Conservation (phyloP, 1,140 invertebrate genomes). For the Octopus bimaculoides region DNA sequence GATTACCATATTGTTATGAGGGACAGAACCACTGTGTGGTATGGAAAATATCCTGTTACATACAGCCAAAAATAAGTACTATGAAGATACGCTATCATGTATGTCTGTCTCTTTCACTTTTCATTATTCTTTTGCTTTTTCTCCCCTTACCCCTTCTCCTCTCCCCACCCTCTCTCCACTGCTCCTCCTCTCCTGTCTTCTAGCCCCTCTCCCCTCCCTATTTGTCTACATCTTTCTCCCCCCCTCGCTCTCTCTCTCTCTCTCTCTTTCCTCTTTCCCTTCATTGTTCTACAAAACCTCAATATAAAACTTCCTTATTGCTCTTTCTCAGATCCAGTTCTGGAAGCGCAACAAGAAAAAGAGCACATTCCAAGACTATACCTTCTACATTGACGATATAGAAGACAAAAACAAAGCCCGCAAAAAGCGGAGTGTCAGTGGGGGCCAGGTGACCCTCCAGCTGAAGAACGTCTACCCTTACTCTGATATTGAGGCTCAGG, state of each 20-base stretch:
- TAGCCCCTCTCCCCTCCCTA: conserved; percentile 34
- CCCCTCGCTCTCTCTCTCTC: background rate
- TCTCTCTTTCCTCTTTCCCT: background rate
- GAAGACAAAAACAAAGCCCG: background rate
- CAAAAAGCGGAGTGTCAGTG: conserved; percentile 11
- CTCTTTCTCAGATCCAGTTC: conserved; percentile 29
- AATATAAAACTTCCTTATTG: background rate
- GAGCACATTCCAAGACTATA: conserved; percentile 29
- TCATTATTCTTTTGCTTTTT: background rate
- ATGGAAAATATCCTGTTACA: too few relatives aligned
- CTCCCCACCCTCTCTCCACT: background rate
- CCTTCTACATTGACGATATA: background rate
- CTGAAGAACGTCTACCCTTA: conserved; percentile 33
- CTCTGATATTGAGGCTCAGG: conserved; percentile 34
- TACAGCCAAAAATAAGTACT: too few relatives aligned
- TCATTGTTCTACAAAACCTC: background rate
- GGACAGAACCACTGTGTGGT: too few relatives aligned
- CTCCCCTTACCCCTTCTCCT: background rate
- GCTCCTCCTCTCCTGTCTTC: conserved; percentile 20
- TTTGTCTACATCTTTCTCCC: conserved; percentile 26
- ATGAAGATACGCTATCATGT: too few relatives aligned
- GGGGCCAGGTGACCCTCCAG: conserved; percentile 21
- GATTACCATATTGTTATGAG: too few relatives aligned
- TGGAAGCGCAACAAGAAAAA: conserved; percentile 28
- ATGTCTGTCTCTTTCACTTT: background rate